phyloP scores from a whole-genome alignment of 2,888 invertebrate genomes.

The Leistus spinibarbis region DNA sequence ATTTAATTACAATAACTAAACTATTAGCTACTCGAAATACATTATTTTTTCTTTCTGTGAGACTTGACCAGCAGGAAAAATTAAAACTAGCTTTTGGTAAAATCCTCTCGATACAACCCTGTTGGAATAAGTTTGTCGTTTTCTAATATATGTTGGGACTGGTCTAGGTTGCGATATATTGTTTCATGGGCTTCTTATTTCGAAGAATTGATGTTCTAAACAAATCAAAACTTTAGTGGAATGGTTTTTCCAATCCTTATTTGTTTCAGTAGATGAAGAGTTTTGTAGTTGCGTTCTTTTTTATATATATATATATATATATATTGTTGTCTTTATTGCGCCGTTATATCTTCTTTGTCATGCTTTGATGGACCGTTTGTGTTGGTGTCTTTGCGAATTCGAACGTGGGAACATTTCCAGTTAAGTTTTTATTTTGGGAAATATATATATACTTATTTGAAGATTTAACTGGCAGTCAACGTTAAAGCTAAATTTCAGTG shows the following conservation, averaged over 20 bases:
- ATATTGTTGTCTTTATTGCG: too few species aligned
- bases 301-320: too few species aligned
- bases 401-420: neutral
- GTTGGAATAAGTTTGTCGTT: neutral
- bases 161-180: neutral
- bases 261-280: neutral
- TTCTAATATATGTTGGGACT: neutral
- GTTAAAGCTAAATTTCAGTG: neutral
- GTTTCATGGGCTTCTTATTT: neutral
- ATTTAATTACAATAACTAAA: too few species aligned
- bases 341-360: too few species aligned
- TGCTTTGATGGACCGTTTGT: neutral
- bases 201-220: neutral
- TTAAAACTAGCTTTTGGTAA: too few species aligned
- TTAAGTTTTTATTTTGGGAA: neutral
- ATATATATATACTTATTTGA: neutral
- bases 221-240: neutral
- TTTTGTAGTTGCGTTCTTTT: neutral
- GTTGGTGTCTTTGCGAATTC: neutral
- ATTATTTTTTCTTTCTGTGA: too few species aligned
- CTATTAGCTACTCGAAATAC: too few species aligned
- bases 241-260: neutral
- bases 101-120: neutral
- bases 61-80: neutral
- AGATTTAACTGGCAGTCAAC: neutral